Percentiles rank a stretch among this genome's conserved stretches.
These are phyloP conservation scores for Chaetoderma sp. DNA, from an alignment of 2,888 invertebrate genomes.

Conservation along the genomic window DNA sequence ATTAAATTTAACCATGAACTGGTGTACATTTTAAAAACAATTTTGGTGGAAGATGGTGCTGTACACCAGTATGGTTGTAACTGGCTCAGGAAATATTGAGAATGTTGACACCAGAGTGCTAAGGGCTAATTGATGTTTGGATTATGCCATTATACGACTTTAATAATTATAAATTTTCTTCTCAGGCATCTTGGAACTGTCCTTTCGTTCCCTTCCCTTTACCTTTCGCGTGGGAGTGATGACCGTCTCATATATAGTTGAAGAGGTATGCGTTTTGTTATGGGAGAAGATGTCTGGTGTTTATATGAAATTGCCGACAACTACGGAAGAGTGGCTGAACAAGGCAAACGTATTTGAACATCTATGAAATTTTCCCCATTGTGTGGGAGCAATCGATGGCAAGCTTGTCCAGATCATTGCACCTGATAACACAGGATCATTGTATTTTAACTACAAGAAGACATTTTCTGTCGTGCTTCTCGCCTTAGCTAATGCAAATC, in stretches of 20 bases:
- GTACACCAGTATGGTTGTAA: too few species aligned
- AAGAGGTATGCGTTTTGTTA: slow-evolving; percentile 4
- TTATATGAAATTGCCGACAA: neutral
- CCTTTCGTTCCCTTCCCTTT: too few species aligned
- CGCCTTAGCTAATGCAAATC: too few species aligned
- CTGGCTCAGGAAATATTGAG: too few species aligned
- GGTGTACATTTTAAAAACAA: too few species aligned
- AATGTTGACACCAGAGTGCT: too few species aligned
- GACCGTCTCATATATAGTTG: slow-evolving; percentile 6
- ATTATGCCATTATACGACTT: too few species aligned
- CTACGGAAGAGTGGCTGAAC: neutral
- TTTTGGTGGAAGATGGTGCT: too few species aligned
- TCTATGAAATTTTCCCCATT: slow-evolving; percentile 3
- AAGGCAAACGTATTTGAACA: slow-evolving; percentile 1
- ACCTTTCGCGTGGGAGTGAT: neutral
- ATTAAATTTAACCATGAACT: too few species aligned
- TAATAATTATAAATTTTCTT: too few species aligned
- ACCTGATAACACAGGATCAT: neutral
- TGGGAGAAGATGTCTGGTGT: neutral
- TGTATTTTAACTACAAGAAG: slow-evolving; percentile 7
- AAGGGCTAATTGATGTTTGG: too few species aligned
- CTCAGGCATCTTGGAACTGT: too few species aligned
- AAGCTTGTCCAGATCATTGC: slow-evolving; percentile 6
- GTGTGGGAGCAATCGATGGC: slow-evolving; percentile 3
- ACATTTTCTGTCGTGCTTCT: neutral